Percentiles rank a stretch among this genome's conserved stretches.
Evolutionary conservation across 2,888 invertebrate genomes (phyloP).

Genomic region (Hydrotaea cyrtoneurina): DNA sequence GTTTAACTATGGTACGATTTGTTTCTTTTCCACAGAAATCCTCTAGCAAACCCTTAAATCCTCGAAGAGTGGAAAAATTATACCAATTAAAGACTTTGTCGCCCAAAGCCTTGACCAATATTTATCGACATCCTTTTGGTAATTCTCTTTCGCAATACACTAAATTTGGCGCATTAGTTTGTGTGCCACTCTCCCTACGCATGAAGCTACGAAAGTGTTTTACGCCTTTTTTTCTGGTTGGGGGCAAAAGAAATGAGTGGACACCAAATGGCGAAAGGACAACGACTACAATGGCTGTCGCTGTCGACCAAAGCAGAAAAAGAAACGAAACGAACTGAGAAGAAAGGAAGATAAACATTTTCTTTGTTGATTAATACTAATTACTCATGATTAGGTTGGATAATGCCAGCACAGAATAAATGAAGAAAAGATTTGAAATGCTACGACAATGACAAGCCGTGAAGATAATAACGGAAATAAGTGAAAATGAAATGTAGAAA

Average conservation of each 20-base stretch:
- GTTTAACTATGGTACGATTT: not conserved
- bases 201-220: constrained; percentile 19
- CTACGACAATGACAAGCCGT: not conserved
- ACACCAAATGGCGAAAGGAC: not conserved
- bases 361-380: constrained; percentile 50
- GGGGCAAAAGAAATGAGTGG: not conserved
- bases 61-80: not conserved
- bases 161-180: not conserved
- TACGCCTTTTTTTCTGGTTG: constrained; percentile 40
- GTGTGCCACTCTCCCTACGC: too few relatives aligned
- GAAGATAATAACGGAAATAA: not conserved
- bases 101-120: constrained; percentile 51
- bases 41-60: not conserved
- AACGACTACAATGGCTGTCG: not conserved
- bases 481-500: not conserved
- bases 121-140: constrained; percentile 14
- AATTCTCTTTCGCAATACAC: not conserved
- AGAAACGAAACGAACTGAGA: not conserved
- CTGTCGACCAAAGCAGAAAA: not conserved
- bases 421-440: not conserved
- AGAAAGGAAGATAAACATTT: constrained; percentile 9
- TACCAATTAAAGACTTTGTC: constrained; percentile 10
- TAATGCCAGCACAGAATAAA: constrained; percentile 40
- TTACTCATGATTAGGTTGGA: constrained; percentile 48
- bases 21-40: not conserved